Conservation (phyloP, 2,888 invertebrate genomes). For the Apamea monoglypha region DNA sequence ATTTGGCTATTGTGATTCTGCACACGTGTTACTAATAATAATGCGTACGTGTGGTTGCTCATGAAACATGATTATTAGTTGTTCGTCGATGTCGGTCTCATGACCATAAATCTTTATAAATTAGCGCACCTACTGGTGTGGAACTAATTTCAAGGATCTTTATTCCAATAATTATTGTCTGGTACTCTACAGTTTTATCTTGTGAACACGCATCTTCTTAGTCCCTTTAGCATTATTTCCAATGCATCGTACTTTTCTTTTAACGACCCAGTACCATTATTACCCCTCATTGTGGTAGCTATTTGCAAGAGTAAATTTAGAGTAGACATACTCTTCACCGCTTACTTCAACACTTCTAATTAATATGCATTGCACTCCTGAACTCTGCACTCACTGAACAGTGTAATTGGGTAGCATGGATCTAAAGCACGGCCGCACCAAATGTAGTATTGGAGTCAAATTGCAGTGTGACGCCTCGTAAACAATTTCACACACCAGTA, state of each 20-base stretch:
- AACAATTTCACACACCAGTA: slow-evolving; percentile 42
- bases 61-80: slow-evolving; percentile 36
- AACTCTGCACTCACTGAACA: slow-evolving; percentile 22
- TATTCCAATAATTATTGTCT: not conserved
- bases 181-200: not conserved
- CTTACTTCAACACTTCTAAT: not conserved
- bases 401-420: slow-evolving; percentile 24
- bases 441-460: slow-evolving; percentile 26
- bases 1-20: slow-evolving; percentile 62
- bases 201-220: not conserved
- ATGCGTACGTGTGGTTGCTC: slow-evolving; percentile 48
- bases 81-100: slow-evolving; percentile 10
- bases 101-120: slow-evolving; percentile 18
- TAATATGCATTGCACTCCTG: slow-evolving; percentile 1
- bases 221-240: not conserved
- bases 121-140: slow-evolving; percentile 11
- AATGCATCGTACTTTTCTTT: not conserved
- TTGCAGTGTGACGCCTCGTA: slow-evolving; percentile 10
- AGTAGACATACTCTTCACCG: not conserved
- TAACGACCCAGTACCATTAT: not conserved
- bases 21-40: slow-evolving; percentile 58
- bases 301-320: not conserved
- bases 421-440: not conserved
- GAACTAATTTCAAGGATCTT: not conserved
- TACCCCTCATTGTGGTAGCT: not conserved